Evolutionary conservation across 2,797 vertebrate genomes (phyloP), one percentile per base, ranked within the genome.

Genomic region (Hoplostethus mediterraneus): DNA sequence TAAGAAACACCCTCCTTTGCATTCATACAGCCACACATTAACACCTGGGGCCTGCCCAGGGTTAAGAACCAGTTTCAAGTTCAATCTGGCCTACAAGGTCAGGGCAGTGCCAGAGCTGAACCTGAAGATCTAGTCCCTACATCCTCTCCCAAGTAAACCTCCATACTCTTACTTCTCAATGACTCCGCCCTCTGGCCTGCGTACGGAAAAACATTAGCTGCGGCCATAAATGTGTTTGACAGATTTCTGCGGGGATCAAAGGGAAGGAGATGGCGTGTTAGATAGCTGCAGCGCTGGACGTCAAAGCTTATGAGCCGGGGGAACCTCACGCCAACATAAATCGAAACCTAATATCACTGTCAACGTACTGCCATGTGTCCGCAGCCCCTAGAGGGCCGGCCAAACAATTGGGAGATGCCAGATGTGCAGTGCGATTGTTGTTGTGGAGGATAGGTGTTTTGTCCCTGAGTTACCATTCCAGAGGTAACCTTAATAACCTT

Each of bases 141-240:
- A 71, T 63, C 67, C 31, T 33, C 65, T 68, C 40, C 49, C 21
- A 3, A 21, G 5, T 42, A 62, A 25, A 77, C 64, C 60, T 67
- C 64, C n/a, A 8, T 53, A 31, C 61, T 65, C 58, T 33, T 67
- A 71, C 57, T 67, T 70, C 57, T 40, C 56, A 40, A 33, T 3
- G 3, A 58, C 30, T 73, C 72, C 49, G 42, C 8, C 2, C 56
- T 57, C 21, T 72, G 82, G 80, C 79, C 71, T 83, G 79, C 63
- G 28, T 67, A 54, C 59, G 36, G 63, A 60, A 83, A 73, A 72
- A 69, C 73, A 79, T 90, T 85, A 85, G 68, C 79, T 75, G n/a
- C 49, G 61, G 81, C 73, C 73, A 14, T 87, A 88, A 93, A 92
- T 85, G 89, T 90, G 88, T 87, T 80, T 80, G 88, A 88, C 87